Base-by-base conservation (phyloP, 2,888 invertebrate genomes). In the Clunio marinus region DNA sequence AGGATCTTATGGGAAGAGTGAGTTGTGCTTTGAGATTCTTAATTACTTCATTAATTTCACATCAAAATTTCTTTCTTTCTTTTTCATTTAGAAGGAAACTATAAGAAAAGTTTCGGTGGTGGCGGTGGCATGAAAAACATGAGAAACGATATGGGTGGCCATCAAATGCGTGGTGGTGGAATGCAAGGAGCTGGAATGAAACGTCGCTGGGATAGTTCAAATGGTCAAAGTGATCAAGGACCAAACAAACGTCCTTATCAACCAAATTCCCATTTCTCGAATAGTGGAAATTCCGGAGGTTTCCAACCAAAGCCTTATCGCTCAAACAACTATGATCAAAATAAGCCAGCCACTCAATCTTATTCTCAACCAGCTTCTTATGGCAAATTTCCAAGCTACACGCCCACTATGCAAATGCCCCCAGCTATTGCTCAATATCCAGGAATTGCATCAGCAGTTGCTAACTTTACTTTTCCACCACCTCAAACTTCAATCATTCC, bases 1-100 rank as follows among this genome's bases (percentile, higher is more conserved):
- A 24, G 74, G 15, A 2, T 37, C 58, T 1, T 68, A 37, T 25
- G 58, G 51, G 41, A 63, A 51, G 37, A 35, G 68, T 68, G 20
- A 58, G 68, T 68, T n/a, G 13, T n/a, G n/a, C n/a, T n/a, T n/a
- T n/a, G n/a, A n/a, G n/a, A n/a, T n/a, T n/a, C n/a, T 55, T n/a
- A 22, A 55, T 24, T 5, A 55, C 41, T n/a, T n/a, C n/a, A n/a
- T n/a, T n/a, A n/a, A n/a, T n/a, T n/a, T n/a, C n/a, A n/a, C n/a
- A n/a, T n/a, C n/a, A n/a, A n/a, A n/a, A n/a, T n/a, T n/a, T n/a
- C n/a, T n/a, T n/a, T n/a, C n/a, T n/a, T n/a, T n/a, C n/a, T n/a
- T n/a, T n/a, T n/a, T n/a, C n/a, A n/a, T 41, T 4, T 13, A 20
- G 59, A 15, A 28, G 59, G 59, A 35, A 59, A 17, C 2, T 35